These are phyloP conservation scores for Tyrannus savana DNA, from an alignment of 2,113 vertebrate species.

Conservation along the genomic window DNA sequence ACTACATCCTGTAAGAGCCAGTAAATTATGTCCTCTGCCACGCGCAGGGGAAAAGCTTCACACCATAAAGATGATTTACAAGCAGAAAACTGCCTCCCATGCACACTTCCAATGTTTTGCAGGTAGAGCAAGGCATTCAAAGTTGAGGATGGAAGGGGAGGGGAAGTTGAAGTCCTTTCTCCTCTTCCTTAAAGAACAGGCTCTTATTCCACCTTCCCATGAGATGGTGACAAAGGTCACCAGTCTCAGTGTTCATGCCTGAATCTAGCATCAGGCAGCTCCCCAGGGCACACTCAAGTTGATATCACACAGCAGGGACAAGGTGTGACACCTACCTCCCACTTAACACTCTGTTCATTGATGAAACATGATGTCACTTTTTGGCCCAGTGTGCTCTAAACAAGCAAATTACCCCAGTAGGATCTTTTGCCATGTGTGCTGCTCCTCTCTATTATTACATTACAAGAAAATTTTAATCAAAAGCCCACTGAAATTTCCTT, in stretches of 20 bases:
- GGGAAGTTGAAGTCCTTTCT: neutral
- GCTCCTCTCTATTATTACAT: neutral
- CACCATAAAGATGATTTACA: neutral
- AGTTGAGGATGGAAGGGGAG: neutral
- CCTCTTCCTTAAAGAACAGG: neutral
- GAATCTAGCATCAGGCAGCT: neutral
- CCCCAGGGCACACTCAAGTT: neutral
- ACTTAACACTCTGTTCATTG: accelerated
- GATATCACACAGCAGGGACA: neutral
- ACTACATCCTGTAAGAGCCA: accelerated
- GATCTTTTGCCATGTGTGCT: neutral
- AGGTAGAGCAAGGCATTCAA: neutral
- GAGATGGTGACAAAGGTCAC: neutral
- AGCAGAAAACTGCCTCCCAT: neutral
- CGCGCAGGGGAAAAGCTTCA: neutral
- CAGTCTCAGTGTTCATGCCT: neutral
- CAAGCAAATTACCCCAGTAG: neutral
- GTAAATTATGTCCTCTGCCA: neutral
- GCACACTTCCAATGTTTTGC: neutral
- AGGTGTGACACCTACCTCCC: neutral
- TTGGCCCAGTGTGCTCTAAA: neutral
- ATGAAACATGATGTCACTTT: neutral
- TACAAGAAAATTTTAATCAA: neutral
- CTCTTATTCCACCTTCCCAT: neutral
- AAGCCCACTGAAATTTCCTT: neutral